A percentile compares a stretch with the other conserved stretches of the same genome.
phyloP scores from a whole-genome alignment of 2,113 vertebrate species.

The Gymnocephalus cernua region DNA sequence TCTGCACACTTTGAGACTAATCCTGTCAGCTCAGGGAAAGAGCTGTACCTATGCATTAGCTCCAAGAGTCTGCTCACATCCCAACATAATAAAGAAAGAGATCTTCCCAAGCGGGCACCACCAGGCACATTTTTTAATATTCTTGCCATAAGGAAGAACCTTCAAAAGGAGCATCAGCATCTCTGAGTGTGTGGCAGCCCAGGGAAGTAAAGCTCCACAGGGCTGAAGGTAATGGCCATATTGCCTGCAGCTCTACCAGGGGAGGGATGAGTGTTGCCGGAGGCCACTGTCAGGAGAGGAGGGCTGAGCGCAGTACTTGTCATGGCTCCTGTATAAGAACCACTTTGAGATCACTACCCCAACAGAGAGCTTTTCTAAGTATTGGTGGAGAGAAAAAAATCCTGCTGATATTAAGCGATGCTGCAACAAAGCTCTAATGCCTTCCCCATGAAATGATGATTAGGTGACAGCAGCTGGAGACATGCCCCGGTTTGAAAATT shows the following conservation, averaged over 20 bases:
- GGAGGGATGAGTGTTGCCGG: conserved; percentile 71
- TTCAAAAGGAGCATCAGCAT: conserved; percentile 64
- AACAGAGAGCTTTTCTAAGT: conserved; percentile 39
- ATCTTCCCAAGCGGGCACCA: conserved; percentile 58
- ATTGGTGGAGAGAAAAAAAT: conserved; percentile 39
- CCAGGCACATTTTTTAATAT: conserved; percentile 73
- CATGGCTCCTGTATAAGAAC: conserved; percentile 69
- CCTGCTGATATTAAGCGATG: conserved; percentile 35
- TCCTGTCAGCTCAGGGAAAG: conserved; percentile 47
- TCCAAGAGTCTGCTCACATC: conserved; percentile 60
- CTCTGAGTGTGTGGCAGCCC: conserved; percentile 56
- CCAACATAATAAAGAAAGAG: conserved; percentile 70
- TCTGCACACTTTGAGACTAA: conserved; percentile 52
- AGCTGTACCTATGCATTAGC: conserved; percentile 58
- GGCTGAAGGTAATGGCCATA: conserved; percentile 74
- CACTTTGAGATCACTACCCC: conserved; percentile 62
- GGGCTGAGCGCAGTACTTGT: conserved; percentile 66
- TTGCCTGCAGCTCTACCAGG: conserved; percentile 71
- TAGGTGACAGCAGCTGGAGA: conserved; percentile 63
- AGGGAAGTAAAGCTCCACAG: conserved; percentile 65
- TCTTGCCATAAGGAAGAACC: conserved; percentile 59
- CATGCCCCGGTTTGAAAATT: conserved; percentile 62
- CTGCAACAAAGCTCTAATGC: conserved; percentile 53
- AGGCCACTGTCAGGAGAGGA: conserved; percentile 73
- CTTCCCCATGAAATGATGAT: conserved; percentile 59